Evolutionary conservation across 2,113 vertebrate species (phyloP).

Genomic region (Bolborhynchus lineola): DNA sequence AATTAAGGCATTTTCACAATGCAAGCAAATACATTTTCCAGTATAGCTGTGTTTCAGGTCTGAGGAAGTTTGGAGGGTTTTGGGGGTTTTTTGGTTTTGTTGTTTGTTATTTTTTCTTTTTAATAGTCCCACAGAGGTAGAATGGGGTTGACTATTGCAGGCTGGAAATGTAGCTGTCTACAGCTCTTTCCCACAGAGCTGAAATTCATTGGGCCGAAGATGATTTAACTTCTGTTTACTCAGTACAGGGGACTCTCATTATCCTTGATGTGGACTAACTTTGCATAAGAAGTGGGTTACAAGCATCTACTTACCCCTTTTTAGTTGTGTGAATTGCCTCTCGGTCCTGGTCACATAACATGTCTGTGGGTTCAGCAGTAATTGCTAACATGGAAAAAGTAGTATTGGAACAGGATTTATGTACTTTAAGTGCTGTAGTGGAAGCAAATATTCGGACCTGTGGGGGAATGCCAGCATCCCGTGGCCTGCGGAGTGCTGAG

Average conservation of each 20-base stretch:
- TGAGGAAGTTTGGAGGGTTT: not conserved
- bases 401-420: not conserved
- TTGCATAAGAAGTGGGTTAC: not conserved
- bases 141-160: not conserved
- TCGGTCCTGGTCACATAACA: not conserved
- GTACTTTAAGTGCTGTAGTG: not conserved
- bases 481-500: not conserved
- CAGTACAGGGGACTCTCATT: not conserved
- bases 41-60: not conserved
- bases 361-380: not conserved
- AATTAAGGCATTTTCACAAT: not conserved
- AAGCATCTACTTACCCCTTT: not conserved
- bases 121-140: not conserved
- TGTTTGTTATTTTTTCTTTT: not conserved
- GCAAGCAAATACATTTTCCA: not conserved
- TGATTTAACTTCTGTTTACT: slow-evolving; percentile 14
- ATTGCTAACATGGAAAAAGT: not conserved
- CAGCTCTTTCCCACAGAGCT: not conserved
- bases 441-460: not conserved
- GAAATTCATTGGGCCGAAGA: not conserved
- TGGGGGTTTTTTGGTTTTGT: not conserved
- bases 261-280: not conserved
- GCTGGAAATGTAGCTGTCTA: not conserved
- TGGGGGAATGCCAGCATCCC: not conserved
- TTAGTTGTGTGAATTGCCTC: not conserved